Base-by-base conservation (phyloP, 2,113 vertebrate genomes). In the Pungitius pungitius region DNA sequence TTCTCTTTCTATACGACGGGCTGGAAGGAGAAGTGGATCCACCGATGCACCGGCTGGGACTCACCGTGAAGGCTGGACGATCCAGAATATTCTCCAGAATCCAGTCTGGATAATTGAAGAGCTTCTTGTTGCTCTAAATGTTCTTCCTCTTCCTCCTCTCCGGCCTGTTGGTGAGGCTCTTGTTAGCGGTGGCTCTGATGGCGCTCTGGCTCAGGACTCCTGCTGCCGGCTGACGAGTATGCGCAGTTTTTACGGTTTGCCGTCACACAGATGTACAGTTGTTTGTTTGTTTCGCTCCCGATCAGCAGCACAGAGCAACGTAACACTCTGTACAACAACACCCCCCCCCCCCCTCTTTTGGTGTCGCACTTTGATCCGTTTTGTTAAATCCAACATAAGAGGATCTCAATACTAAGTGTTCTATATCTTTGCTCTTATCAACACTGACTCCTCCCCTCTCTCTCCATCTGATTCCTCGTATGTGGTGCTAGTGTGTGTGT, bases 391-490 rank as follows among this genome's bases (percentile, higher is more conserved):
- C 57, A 57, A 81, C 80, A 22, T 47, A 42, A 80, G 67, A 65
- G 79, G 78, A 72, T 64, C 54, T 86, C 82, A 66, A 40, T 77
- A 78, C 83, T 88, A 85, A 87, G 85, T 89, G 87, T 89, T 88
- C 72, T 83, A 75, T 88, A 85, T 85, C 75, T 89, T 83, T 80
- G 80, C 88, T 88, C 80, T 85, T 88, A 78, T 57, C 61, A 58
- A 67, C 73, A 55, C 73, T 30, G 15, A 4, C 65, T 35, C 43
- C 39, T 33, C 3, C 27, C 22, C 52, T 33, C 79, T 61, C 71
- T 76, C 77, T 78, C 73, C 63, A 75, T 75, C 78, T 35, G 57
- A 82, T 72, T 86, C 72, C 37, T 54, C 59, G 69, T 84, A 60
- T 42, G 77, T 86, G 69, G 55, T 82, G 73, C 33, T 35, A 7